phyloP scores from a whole-genome alignment of 2,888 invertebrate species.

The Agrochola macilenta region DNA sequence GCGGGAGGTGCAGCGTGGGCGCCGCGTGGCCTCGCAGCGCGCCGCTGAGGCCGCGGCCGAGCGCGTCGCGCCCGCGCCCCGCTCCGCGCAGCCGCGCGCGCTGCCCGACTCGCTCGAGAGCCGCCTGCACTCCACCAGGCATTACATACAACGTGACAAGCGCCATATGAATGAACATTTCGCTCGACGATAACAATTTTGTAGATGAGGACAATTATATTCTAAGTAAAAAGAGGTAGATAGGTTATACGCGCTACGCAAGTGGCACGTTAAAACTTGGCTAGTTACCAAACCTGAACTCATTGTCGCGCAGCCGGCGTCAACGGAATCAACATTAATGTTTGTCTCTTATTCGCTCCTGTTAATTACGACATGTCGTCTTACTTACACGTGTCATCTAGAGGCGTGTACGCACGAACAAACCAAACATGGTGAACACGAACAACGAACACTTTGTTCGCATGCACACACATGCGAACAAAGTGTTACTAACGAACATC shows the following conservation, averaged over 20 bases:
- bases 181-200: constrained; percentile 90
- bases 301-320: no score
- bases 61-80: constrained; percentile 83
- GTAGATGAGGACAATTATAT: background rate
- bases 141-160: constrained; percentile 96
- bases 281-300: background rate
- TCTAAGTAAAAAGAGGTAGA: constrained; percentile 2
- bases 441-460: no score
- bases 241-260: background rate
- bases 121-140: constrained; percentile 96
- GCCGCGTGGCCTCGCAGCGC: constrained; percentile 91
- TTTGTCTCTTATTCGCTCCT: background rate
- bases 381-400: background rate
- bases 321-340: background rate
- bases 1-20: constrained; percentile 92
- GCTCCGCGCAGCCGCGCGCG: constrained; percentile 90
- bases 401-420: no score
- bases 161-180: constrained; percentile 96
- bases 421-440: no score
- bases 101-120: constrained; percentile 94
- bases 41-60: constrained; percentile 87
- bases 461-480: no score
- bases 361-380: background rate
- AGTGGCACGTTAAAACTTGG: background rate
- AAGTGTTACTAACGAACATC: no score